Conservation (phyloP, 2,113 vertebrate species). For the Phaethon lepturus region DNA sequence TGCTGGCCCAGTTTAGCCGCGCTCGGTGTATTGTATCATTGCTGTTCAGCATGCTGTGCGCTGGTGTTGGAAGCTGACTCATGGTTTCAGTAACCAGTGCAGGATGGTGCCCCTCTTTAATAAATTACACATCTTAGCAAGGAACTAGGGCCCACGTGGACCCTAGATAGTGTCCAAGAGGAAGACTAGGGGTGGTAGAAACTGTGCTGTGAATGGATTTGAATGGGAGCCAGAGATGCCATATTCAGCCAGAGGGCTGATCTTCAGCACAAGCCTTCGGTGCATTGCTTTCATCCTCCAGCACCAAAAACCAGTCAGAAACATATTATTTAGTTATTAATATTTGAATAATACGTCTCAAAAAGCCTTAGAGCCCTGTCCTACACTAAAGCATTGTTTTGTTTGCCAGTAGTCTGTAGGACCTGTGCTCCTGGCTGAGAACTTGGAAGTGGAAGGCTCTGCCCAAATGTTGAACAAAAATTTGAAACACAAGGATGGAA, state of each 20-base stretch:
- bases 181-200: not conserved
- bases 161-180: not conserved
- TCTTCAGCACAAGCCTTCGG: not conserved
- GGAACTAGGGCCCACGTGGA: not conserved
- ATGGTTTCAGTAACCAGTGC: not conserved
- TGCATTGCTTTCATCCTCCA: not conserved
- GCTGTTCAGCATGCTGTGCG: not conserved
- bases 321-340: not conserved
- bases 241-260: not conserved
- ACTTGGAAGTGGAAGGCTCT: not conserved
- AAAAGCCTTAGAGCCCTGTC: not conserved
- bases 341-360: not conserved
- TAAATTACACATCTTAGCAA: not conserved
- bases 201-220: not conserved
- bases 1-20: not conserved
- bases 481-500: not conserved
- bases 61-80: not conserved
- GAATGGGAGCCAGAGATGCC: not conserved
- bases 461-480: not conserved
- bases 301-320: not conserved
- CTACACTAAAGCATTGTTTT: not conserved
- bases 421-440: not conserved
- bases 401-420: not conserved
- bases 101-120: not conserved
- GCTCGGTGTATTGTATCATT: not conserved